Evolutionary conservation across 2,797 vertebrate species (phyloP).

Genomic region (Phrynocephalus guinanensis): DNA sequence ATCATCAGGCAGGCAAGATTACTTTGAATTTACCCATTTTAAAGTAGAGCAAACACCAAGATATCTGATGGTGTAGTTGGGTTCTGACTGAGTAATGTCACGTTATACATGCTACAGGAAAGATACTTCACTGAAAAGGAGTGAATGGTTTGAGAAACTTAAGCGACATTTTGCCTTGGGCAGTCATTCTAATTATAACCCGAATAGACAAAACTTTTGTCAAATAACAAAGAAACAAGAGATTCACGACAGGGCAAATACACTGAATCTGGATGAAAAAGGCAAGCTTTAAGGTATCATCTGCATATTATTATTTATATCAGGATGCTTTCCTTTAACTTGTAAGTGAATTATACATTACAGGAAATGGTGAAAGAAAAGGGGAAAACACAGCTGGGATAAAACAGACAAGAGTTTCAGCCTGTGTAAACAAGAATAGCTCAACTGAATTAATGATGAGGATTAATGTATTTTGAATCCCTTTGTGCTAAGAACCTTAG

Average conservation of each 20-base stretch:
- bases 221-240: background rate
- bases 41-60: no score
- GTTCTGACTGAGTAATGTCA: slow-evolving; percentile 28
- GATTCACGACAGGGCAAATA: slow-evolving; percentile 4
- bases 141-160: background rate
- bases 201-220: background rate
- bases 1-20: no score
- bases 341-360: background rate
- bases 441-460: background rate
- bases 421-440: slow-evolving; percentile 17
- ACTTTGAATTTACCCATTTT: no score
- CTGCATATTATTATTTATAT: slow-evolving; percentile 13
- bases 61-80: no score
- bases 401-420: slow-evolving; percentile 7
- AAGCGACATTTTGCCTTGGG: slow-evolving; percentile 18
- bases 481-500: background rate
- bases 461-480: slow-evolving; percentile 11
- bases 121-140: slow-evolving; percentile 14
- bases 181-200: slow-evolving; percentile 2
- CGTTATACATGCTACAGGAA: slow-evolving; percentile 2
- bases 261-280: slow-evolving; percentile 11
- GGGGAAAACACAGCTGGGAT: background rate
- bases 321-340: background rate
- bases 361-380: slow-evolving; percentile 10
- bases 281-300: background rate